Conservation (phyloP, 1,140 invertebrate genomes). For the Heterodera carotae region DNA sequence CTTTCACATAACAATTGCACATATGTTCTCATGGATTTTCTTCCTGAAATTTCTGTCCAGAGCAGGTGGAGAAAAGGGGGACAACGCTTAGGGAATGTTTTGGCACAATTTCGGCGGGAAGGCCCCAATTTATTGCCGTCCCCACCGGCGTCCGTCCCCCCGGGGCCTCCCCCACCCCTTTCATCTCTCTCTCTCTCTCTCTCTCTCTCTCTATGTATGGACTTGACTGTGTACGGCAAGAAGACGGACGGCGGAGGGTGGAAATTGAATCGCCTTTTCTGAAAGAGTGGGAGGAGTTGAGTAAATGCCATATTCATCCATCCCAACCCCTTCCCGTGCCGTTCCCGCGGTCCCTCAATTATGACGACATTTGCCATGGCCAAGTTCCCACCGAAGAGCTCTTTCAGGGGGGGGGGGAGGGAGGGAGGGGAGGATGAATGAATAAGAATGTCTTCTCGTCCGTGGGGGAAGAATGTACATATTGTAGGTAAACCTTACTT, state of each 20-base stretch:
- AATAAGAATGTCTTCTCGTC: neutral
- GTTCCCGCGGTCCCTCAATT: conserved; percentile 17
- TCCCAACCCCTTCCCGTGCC: conserved; percentile 1
- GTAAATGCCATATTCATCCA: conserved; percentile 12
- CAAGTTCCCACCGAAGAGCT: neutral
- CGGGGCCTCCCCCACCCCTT: too few relatives aligned
- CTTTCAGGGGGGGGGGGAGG: too few relatives aligned
- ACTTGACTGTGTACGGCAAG: neutral
- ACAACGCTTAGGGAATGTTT: neutral
- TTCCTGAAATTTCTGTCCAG: neutral
- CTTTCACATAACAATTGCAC: neutral
- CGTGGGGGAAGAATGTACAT: neutral
- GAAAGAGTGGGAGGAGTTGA: neutral
- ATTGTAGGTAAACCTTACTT: neutral
- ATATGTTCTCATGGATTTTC: neutral
- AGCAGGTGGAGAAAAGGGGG: too few relatives aligned
- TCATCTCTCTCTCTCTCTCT: neutral
- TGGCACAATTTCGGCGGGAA: neutral
- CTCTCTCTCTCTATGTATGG: neutral
- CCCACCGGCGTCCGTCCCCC: too few relatives aligned
- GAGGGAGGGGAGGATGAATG: neutral
- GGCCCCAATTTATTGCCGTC: neutral
- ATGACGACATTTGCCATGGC: conserved; percentile 4
- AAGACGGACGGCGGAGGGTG: neutral
- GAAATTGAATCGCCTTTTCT: conserved; percentile 11